Conservation (phyloP, 2,797 vertebrate genomes). For the Liasis olivaceus region DNA sequence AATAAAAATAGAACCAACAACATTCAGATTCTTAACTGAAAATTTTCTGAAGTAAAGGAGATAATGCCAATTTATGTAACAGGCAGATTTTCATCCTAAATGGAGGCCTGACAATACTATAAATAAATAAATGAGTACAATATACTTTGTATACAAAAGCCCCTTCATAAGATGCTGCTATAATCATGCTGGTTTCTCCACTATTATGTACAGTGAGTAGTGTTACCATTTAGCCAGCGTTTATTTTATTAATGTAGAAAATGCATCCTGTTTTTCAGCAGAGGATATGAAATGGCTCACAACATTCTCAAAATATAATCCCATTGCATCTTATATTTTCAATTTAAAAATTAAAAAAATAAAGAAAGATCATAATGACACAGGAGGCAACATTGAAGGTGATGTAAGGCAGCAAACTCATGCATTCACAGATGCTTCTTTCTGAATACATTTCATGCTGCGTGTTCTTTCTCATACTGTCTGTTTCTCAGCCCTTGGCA, state of each 20-base stretch:
- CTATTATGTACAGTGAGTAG: not conserved
- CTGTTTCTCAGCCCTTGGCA: not conserved
- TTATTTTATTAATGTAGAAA: not conserved
- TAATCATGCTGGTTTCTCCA: not conserved
- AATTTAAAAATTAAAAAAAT: not conserved
- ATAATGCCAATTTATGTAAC: not conserved
- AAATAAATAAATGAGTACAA: not conserved
- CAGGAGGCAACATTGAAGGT: not conserved
- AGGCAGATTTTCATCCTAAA: not conserved
- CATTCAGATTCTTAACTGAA: not conserved
- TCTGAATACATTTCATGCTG: not conserved
- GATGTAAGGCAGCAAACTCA: not conserved
- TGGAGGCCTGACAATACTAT: not conserved
- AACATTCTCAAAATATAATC: not conserved
- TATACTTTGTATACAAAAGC: not conserved
- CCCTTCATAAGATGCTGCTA: slow-evolving; percentile 1
- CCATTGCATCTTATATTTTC: not conserved
- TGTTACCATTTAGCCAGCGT: not conserved
- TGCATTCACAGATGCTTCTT: not conserved
- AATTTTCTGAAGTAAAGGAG: not conserved
- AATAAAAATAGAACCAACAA: not conserved
- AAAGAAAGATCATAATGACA: not conserved
- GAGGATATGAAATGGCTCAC: not conserved
- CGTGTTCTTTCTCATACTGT: not conserved
- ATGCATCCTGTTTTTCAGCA: not conserved